These are phyloP conservation scores for Andricus grossulariae DNA, from an alignment of 1,140 invertebrate genomes.

Conservation along the genomic window DNA sequence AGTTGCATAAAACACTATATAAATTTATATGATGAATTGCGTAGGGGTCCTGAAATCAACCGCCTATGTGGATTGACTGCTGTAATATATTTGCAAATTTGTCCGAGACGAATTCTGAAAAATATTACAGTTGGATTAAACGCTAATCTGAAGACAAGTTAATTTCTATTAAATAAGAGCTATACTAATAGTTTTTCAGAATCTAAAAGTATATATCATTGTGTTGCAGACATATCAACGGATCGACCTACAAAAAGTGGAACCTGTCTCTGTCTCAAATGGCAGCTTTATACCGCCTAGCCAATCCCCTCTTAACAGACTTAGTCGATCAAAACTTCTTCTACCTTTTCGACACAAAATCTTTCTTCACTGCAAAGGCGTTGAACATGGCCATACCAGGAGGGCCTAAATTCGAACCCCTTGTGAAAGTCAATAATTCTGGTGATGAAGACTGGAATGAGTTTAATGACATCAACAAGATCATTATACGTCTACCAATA, in stretches of 20 bases:
- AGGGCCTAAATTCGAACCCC: slow-evolving; percentile 99
- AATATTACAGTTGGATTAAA: slow-evolving; percentile 67
- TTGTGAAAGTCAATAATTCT: slow-evolving; percentile 98
- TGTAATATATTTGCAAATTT: slow-evolving; percentile 57
- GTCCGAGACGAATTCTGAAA: slow-evolving; percentile 63
- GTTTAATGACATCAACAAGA: slow-evolving; percentile 99
- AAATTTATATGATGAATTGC: slow-evolving; percentile 78
- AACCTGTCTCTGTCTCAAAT: slow-evolving; percentile 96
- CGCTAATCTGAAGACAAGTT: slow-evolving; percentile 65
- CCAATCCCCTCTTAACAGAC: slow-evolving; percentile 99
- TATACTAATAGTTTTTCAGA: slow-evolving; percentile 30
- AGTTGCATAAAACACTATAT: slow-evolving; percentile 3
- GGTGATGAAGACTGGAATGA: slow-evolving; percentile 99
- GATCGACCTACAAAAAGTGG: slow-evolving; percentile 97
- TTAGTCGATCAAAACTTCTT: slow-evolving; percentile 99
- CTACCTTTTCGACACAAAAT: slow-evolving; percentile 99
- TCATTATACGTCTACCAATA: slow-evolving; percentile 98
- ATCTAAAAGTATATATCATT: slow-evolving; percentile 36
- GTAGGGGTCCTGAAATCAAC: slow-evolving; percentile 84
- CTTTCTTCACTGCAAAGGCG: slow-evolving; percentile 99
- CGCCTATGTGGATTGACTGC: slow-evolving; percentile 77
- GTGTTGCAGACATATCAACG: slow-evolving; percentile 92
- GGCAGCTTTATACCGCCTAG: slow-evolving; percentile 97
- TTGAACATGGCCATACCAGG: slow-evolving; percentile 99
- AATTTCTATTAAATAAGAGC: not conserved